Evolutionary conservation across 2,888 invertebrate species (phyloP), one percentile per base, ranked within the genome.

Genomic region (Chalcis sispes): DNA sequence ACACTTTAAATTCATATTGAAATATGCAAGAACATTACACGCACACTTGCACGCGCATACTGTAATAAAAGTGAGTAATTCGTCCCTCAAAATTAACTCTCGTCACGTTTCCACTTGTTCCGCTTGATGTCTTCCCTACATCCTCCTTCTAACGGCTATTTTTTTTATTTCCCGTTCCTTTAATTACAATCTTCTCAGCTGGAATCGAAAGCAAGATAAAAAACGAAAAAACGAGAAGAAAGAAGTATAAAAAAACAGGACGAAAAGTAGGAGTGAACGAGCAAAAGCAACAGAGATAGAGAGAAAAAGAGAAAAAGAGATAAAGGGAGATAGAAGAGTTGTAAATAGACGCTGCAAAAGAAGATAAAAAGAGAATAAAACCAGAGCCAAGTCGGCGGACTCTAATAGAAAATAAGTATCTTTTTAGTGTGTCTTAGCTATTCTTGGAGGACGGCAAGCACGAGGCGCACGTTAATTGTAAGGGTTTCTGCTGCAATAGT

Each of bases 31-130:
- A 40, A 54, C 40, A 25, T 23, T 18, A 25, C 18, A 36, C 25
- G 18, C 40, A 15, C 15, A 32, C 7, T 50, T n/a, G 29, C 32
- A 25, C 27, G 40, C 18, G 25, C 13, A n/a, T 20, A 4, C 25
- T 8, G 32, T 3, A 62, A 71, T 27, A 42, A 54, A 62, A 42
- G 15, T 46, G 29, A 59, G 50, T 32, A 40, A 3, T n/a, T n/a
- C 32, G 27, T 18, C 29, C 40, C 15, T 42, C 27, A 48, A 56
- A 72, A 72, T 72, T 72, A 64, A 72, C 66, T 61, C 61, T 61
- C 29, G 58, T 67, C 73, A 61, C 66, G 73, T 67, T 61, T 66
- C 73, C 52, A 67, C 66, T 64, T 64, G 72, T 64, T 54, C 42
- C n/a, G 29, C 46, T 25, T n/a, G 32, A 15, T 42, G 61, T 15